Conservation (phyloP, 2,888 invertebrate species). For the Caenorhabditis japonica region DNA sequence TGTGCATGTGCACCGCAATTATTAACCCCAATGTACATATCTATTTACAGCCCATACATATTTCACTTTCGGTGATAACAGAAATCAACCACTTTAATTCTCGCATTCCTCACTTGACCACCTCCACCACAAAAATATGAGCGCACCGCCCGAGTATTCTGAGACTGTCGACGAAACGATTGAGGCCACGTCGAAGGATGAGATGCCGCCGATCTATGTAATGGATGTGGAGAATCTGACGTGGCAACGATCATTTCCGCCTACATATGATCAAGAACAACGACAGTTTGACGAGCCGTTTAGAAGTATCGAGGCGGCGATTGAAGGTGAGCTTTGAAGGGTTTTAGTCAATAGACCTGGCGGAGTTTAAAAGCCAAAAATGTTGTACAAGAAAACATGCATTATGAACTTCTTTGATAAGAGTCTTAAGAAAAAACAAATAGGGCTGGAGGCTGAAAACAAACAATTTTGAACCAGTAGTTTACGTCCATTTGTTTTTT, state of each 20-base stretch:
- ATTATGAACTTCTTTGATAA: too few relatives aligned
- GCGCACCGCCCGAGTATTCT: constrained; percentile 44
- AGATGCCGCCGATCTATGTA: constrained; percentile 38
- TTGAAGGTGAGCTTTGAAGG: constrained; percentile 23
- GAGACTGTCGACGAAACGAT: constrained; percentile 38
- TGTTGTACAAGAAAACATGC: too few relatives aligned
- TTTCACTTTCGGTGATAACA: constrained; percentile 28
- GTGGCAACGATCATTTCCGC: constrained; percentile 40
- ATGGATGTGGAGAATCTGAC: constrained; percentile 42
- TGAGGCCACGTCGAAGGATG: constrained; percentile 35
- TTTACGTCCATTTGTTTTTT: too few relatives aligned
- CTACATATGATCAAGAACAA: constrained; percentile 42
- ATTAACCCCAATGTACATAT: constrained; percentile 20
- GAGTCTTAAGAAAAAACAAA: too few relatives aligned
- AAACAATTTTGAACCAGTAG: too few relatives aligned
- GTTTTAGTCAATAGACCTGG: too few relatives aligned
- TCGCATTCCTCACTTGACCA: neutral
- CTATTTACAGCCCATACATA: constrained; percentile 13
- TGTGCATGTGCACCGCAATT: too few relatives aligned
- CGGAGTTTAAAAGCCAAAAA: too few relatives aligned
- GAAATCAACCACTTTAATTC: neutral
- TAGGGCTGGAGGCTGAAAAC: too few relatives aligned
- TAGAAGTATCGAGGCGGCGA: constrained; percentile 28
- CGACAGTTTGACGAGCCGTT: constrained; percentile 33
- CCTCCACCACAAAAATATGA: constrained; percentile 16